A percentile compares a stretch with the other conserved stretches of the same genome.
phyloP scores from a whole-genome alignment of 2,113 vertebrate species.

The Miniopterus natalensis region DNA sequence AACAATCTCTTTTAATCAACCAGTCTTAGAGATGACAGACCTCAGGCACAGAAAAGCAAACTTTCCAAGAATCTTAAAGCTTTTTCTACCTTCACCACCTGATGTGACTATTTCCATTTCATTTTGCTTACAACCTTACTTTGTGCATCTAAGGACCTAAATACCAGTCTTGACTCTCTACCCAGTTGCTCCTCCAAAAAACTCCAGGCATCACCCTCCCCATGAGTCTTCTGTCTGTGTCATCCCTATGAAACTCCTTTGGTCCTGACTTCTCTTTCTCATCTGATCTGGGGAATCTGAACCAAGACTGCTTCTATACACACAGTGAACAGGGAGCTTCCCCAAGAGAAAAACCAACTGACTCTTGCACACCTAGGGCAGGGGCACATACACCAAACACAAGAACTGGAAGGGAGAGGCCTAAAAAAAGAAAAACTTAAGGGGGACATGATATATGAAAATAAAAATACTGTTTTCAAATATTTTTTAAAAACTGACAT shows the following conservation, averaged over 20 bases:
- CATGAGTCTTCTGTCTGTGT: neutral
- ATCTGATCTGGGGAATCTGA: neutral
- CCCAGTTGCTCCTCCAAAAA: neutral
- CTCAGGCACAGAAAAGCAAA: neutral
- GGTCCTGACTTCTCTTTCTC: neutral
- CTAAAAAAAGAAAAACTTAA: neutral
- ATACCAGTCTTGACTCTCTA: neutral
- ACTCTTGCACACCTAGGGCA: neutral
- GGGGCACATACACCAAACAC: neutral
- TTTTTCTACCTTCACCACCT: neutral
- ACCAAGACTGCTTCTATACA: neutral
- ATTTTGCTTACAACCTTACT: neutral
- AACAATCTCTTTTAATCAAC: neutral
- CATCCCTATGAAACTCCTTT: neutral
- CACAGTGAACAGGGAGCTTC: neutral
- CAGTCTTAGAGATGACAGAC: neutral
- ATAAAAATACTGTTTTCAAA: neutral
- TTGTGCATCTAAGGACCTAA: neutral
- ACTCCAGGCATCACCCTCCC: neutral
- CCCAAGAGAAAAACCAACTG: neutral
- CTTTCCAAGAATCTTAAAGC: neutral
- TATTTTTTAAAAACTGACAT: neutral
- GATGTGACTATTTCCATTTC: neutral
- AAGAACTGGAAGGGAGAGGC: neutral
- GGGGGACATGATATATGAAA: neutral